Conservation (phyloP, 2,888 invertebrate genomes). For the Gymnosoma rotundatum region DNA sequence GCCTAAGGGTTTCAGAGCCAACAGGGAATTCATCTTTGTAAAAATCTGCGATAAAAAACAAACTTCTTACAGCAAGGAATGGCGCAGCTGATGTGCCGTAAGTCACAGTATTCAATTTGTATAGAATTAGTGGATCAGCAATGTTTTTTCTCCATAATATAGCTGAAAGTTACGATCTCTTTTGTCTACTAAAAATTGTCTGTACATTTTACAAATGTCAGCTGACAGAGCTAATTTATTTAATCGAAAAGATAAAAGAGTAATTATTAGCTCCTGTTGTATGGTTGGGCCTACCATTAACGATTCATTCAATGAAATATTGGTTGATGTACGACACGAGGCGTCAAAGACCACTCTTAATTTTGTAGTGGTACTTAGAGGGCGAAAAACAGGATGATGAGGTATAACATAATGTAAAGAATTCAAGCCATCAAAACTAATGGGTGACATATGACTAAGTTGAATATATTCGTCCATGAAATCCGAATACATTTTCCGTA, state of each 20-base stretch:
- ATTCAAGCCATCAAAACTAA: neutral
- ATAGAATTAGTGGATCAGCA: conserved; percentile 16
- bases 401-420: neutral
- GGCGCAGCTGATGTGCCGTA: conserved; percentile 66
- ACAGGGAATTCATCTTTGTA: conserved; percentile 62
- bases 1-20: conserved; percentile 62
- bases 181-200: conserved; percentile 46
- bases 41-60: conserved; percentile 48
- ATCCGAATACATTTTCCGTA: conserved; percentile 35
- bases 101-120: conserved; percentile 38
- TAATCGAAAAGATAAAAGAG: too few species aligned
- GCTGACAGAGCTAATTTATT: too few species aligned
- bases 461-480: conserved; percentile 50
- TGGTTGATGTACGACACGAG: conserved; percentile 7
- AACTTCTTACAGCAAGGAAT: conserved; percentile 50
- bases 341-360: conserved; percentile 9
- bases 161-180: conserved; percentile 36
- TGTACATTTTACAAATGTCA: conserved; percentile 58
- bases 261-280: too few species aligned
- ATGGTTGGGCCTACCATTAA: conserved; percentile 56
- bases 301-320: conserved; percentile 49
- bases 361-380: conserved; percentile 1
- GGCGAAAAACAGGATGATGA: neutral
- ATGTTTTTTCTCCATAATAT: conserved; percentile 37
- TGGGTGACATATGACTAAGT: conserved; percentile 1